Percentiles rank a stretch among this genome's conserved stretches.
Evolutionary conservation across 1,140 invertebrate species (phyloP).

Genomic region (Drosophila nigromelanica): DNA sequence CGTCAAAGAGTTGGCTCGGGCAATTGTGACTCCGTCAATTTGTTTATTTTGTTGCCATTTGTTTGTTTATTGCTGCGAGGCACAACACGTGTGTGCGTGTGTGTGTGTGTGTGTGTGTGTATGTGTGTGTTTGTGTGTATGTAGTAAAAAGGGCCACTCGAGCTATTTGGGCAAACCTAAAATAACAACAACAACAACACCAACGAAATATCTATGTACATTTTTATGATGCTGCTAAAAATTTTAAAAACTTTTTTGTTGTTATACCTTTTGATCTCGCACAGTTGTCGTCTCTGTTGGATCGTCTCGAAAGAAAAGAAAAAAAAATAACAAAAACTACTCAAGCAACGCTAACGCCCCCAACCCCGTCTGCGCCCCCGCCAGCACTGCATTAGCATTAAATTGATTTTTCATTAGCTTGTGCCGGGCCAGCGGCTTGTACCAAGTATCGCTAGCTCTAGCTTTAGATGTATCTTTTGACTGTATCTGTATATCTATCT

Average conservation of each 20-base stretch:
- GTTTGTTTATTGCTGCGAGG: conserved; percentile 50
- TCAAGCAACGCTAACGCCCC: conserved; percentile 15
- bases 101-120: neutral
- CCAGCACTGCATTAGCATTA: conserved; percentile 52
- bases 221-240: conserved; percentile 62
- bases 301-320: conserved; percentile 19
- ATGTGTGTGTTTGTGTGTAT: conserved; percentile 14
- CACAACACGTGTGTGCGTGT: conserved; percentile 22
- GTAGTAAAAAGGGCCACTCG: conserved; percentile 50
- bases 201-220: conserved; percentile 37
- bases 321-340: conserved; percentile 12
- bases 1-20: conserved; percentile 43
- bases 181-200: conserved; percentile 39
- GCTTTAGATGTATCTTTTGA: neutral
- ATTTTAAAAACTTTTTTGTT: conserved; percentile 28
- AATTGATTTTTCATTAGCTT: conserved; percentile 66
- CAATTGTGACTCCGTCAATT: conserved; percentile 34
- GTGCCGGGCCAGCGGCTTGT: conserved; percentile 41
- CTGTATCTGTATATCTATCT: conserved; percentile 10
- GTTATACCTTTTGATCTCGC: conserved; percentile 42
- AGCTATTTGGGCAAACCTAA: conserved; percentile 46
- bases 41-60: conserved; percentile 62
- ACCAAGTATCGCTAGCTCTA: conserved; percentile 10
- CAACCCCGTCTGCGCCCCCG: conserved; percentile 6
- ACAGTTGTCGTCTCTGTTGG: conserved; percentile 56